phyloP scores from a whole-genome alignment of 2,888 invertebrate genomes.

The Temnothorax rugatulus region DNA sequence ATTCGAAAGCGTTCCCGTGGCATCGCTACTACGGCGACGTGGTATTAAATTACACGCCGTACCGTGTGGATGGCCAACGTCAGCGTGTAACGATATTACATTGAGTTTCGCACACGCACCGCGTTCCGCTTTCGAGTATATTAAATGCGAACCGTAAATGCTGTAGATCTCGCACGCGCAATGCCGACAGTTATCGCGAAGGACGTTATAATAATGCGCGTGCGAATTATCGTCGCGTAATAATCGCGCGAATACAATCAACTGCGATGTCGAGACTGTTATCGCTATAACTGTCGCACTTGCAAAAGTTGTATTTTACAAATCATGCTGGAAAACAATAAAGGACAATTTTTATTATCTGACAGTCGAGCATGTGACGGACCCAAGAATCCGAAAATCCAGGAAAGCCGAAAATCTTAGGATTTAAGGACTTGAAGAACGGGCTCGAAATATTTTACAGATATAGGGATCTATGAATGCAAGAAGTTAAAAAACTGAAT shows the following conservation, averaged over 20 bases:
- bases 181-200: constrained; percentile 56
- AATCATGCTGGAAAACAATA: neutral
- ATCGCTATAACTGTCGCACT: constrained; percentile 14
- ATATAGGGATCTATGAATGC: neutral
- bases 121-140: constrained; percentile 50
- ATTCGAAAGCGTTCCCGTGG: constrained; percentile 46
- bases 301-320: neutral
- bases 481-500: constrained; percentile 2
- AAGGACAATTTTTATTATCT: constrained; percentile 19
- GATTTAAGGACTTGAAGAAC: constrained; percentile 22
- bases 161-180: constrained; percentile 31
- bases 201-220: constrained; percentile 42
- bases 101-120: constrained; percentile 43
- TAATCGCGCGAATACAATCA: constrained; percentile 34
- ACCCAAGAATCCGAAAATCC: neutral
- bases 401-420: constrained; percentile 10
- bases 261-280: neutral
- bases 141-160: constrained; percentile 65
- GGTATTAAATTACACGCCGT: constrained; percentile 58
- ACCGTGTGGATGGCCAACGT: constrained; percentile 33
- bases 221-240: constrained; percentile 53
- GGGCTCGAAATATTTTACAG: constrained; percentile 16
- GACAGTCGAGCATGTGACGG: constrained; percentile 6
- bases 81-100: constrained; percentile 58
- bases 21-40: constrained; percentile 26